Evolutionary conservation across 2,113 vertebrate genomes (phyloP).

Genomic region (Plecotus auritus): DNA sequence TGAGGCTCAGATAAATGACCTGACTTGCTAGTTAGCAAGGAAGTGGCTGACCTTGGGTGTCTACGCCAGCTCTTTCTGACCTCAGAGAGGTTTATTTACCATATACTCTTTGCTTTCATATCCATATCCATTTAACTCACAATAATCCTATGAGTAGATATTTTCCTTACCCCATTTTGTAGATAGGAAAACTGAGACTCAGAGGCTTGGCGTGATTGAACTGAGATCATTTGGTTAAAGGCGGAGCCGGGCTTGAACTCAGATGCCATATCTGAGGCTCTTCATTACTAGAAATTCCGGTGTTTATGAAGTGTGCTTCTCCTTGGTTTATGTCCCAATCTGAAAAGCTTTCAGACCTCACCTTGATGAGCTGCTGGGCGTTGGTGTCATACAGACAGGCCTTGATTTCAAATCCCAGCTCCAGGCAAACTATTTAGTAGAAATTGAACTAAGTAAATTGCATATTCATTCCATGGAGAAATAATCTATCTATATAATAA

Average conservation of each 20-base stretch:
- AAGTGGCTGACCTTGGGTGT: not conserved
- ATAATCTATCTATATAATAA: too few species aligned
- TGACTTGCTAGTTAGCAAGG: not conserved
- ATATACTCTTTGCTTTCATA: not conserved
- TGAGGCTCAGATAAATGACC: not conserved
- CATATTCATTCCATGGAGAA: not conserved
- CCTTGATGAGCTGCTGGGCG: not conserved
- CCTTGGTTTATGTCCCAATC: not conserved
- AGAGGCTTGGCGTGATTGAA: not conserved
- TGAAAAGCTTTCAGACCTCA: not conserved
- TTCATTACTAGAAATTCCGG: not conserved
- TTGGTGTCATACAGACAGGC: not conserved
- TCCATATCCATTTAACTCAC: too few species aligned
- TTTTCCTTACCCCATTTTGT: fast-evolving
- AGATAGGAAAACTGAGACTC: not conserved
- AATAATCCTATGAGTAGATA: fast-evolving
- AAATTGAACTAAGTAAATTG: not conserved
- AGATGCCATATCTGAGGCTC: not conserved
- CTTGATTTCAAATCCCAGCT: not conserved
- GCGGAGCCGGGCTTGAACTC: not conserved
- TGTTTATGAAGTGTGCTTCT: fast-evolving
- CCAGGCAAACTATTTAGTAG: not conserved
- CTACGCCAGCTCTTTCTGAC: not conserved
- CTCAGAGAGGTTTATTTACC: not conserved
- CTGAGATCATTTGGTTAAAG: not conserved